phyloP scores from a whole-genome alignment of 2,797 vertebrate genomes.

The Rhinella marina region DNA sequence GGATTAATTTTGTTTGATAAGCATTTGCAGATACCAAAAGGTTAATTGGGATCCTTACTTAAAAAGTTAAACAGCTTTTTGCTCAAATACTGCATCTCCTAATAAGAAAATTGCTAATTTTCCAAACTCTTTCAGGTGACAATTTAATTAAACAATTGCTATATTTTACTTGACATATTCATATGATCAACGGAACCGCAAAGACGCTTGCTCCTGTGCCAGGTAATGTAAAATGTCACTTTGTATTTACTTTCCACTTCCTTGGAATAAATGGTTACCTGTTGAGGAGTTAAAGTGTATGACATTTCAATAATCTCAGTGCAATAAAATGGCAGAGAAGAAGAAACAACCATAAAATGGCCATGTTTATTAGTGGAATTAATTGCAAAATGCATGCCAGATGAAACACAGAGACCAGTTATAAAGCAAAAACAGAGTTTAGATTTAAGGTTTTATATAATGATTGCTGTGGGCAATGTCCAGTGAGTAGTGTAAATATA shows the following conservation, averaged over 20 bases:
- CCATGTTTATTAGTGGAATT: slow-evolving; percentile 39
- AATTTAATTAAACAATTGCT: slow-evolving; percentile 60
- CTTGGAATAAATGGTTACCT: slow-evolving; percentile 48
- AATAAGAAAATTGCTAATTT: slow-evolving; percentile 53
- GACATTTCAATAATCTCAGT: slow-evolving; percentile 51
- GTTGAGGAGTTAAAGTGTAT: slow-evolving; percentile 34
- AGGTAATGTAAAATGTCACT: slow-evolving; percentile 56
- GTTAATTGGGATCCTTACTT: slow-evolving; percentile 54
- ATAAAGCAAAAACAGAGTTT: neutral
- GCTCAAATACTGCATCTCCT: slow-evolving; percentile 30
- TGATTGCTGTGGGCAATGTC: neutral
- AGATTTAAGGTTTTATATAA: neutral
- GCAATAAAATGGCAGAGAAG: slow-evolving; percentile 41
- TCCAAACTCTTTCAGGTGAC: slow-evolving; percentile 53
- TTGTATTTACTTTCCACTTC: slow-evolving; percentile 52
- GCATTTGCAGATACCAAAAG: slow-evolving; percentile 38
- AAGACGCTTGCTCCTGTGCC: slow-evolving; percentile 39
- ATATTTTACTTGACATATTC: slow-evolving; percentile 53
- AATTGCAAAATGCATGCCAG: slow-evolving; percentile 43
- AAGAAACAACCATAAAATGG: slow-evolving; percentile 43
- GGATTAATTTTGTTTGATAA: slow-evolving; percentile 41
- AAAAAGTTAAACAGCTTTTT: slow-evolving; percentile 39
- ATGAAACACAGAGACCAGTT: slow-evolving; percentile 21
- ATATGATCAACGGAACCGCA: slow-evolving; percentile 51
- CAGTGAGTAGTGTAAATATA: neutral